These are phyloP conservation scores for Paramuricea clavata DNA, from an alignment of 92 coral and sea anemone genomes.

Conservation along the genomic window DNA sequence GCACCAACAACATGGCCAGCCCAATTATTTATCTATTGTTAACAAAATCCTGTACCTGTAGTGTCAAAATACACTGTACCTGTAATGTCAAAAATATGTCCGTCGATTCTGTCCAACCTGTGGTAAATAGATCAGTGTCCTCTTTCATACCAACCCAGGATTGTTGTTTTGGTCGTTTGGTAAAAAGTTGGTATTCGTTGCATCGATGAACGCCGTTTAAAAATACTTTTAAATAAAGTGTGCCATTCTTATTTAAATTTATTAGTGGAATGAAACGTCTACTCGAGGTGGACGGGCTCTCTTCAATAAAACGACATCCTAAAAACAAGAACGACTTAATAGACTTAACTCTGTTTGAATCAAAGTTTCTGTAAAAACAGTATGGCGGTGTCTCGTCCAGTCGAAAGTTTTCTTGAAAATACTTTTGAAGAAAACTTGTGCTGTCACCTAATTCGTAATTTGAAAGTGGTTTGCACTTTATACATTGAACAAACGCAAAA, in stretches of 20 bases:
- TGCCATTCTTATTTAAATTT: constrained; percentile 29
- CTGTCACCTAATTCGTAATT: background rate
- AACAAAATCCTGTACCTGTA: no score
- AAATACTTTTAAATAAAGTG: background rate
- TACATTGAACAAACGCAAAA: no score
- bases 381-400: no score
- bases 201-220: background rate
- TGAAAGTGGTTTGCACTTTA: background rate
- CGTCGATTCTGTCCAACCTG: background rate
- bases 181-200: background rate
- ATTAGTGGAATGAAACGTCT: constrained; percentile 24
- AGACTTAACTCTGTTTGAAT: no score
- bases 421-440: background rate
- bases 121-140: background rate
- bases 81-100: background rate
- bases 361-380: background rate
- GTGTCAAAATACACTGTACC: no score
- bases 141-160: constrained; percentile 4
- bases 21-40: no score
- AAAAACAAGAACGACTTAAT: background rate
- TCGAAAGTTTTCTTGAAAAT: background rate
- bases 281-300: background rate
- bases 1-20: no score
- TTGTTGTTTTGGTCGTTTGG: constrained; percentile 7
- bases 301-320: constrained; percentile 42